Base-by-base conservation (phyloP, 2,888 invertebrate genomes). In the Coleophora deauratella region DNA sequence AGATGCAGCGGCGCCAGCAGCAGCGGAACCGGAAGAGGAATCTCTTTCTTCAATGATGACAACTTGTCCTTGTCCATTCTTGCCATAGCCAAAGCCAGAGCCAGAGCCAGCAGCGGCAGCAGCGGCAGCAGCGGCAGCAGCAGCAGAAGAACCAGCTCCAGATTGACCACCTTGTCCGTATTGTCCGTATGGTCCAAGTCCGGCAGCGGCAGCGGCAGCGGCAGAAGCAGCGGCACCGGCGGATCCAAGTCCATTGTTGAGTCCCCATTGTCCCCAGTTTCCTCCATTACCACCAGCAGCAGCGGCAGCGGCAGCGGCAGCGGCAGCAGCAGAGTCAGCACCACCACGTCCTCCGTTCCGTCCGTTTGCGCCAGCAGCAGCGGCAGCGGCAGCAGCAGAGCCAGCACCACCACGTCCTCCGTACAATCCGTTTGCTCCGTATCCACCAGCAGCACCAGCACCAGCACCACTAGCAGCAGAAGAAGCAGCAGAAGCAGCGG, bases 61-160 rank as follows among this genome's bases (percentile, higher is more conserved):
- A 15, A 14, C 30, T 11, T 27, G 27, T 30, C 12, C 27, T 35
- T 1, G 11, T 30, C 13, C 34, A 28, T 10, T 10, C 1, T 1
- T 8, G 10, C 11, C 33, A 11, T 33, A 33, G 10, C 28, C 40
- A 11, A 28, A 10, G 8, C 11, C 28, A 2, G 36, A 31, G 31
- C 45, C 40, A 8, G 33, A 38, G 7, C 38, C 21, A 28, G 37
- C 15, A 11, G 28, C 41, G 1, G 14, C 34, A 12, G 37, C 35
- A 27, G 36, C 37, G 10, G 37, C 42, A 10, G 38, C 32, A 11
- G 40, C 41, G n/a, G 47, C 43, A 2, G 45, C 6, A 35, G 46
- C 39, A 6, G 47, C 43, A 35, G 46, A 35, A 9, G 45, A 33
- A 10, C 35, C 38, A 33, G 37, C 13, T 33, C 47, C 44, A 10